Percentiles rank a stretch among this genome's conserved stretches.
Evolutionary conservation across 1,140 invertebrate genomes (phyloP).

Genomic region (Pteromalus puparum): DNA sequence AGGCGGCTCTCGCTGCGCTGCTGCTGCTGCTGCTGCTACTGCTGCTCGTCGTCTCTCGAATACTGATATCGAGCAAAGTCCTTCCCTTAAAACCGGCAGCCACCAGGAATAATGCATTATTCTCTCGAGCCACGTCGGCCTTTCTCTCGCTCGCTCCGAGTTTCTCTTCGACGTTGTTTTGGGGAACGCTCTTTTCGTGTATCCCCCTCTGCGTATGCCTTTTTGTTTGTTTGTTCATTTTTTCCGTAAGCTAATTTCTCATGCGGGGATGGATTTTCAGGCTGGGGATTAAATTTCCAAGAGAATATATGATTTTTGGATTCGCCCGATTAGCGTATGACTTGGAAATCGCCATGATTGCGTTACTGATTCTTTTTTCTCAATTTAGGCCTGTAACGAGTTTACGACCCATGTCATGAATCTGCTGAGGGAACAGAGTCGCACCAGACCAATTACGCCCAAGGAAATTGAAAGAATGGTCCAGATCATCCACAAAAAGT

Average conservation of each 20-base stretch:
- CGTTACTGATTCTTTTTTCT: slow-evolving; percentile 29
- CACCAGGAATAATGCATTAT: slow-evolving; percentile 73
- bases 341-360: too few relatives aligned
- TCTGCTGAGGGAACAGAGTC: slow-evolving; percentile 96
- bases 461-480: slow-evolving; percentile 99
- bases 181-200: slow-evolving; percentile 38
- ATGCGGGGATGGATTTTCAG: not conserved
- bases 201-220: not conserved
- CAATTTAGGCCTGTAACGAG: slow-evolving; percentile 95
- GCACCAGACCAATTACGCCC: slow-evolving; percentile 95
- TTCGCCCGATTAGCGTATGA: too few relatives aligned
- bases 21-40: slow-evolving; percentile 50
- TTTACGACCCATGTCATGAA: slow-evolving; percentile 99
- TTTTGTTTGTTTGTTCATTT: slow-evolving; percentile 30
- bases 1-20: slow-evolving; percentile 2
- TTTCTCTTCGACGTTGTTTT: slow-evolving; percentile 28
- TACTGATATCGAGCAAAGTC: slow-evolving; percentile 73
- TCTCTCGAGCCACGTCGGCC: slow-evolving; percentile 45
- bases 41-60: slow-evolving; percentile 67
- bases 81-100: slow-evolving; percentile 67
- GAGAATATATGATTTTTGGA: not conserved
- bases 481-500: slow-evolving; percentile 99
- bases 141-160: not conserved
- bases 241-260: slow-evolving; percentile 36
- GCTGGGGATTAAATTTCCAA: not conserved